Base-by-base conservation (phyloP, 2,797 vertebrate species). In the Lagodon rhomboides region DNA sequence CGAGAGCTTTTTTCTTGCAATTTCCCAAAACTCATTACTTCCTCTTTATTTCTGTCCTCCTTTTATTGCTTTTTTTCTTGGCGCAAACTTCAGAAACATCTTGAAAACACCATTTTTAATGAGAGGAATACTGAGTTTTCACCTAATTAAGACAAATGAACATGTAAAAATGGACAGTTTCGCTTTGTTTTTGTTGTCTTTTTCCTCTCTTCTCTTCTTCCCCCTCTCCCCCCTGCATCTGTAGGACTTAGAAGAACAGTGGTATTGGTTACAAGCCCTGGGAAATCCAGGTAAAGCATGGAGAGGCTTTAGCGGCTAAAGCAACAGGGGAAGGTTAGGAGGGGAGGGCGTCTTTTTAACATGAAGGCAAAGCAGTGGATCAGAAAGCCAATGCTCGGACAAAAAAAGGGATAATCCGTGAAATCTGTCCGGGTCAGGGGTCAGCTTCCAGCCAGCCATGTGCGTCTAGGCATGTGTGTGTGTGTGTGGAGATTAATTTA, bases 341-440 rank as follows among this genome's bases (percentile, higher is more conserved):
- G 30, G 56, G 44, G 72, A 46, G 77, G 34, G 56, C 5, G 44
- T 95, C 94, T 94, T 96, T 96, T 95, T 73, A 96, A 96, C 95
- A 94, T 92, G 90, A 93, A 96, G 95, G 94, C 95, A 96, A 96
- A 97, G 96, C 95, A 95, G 92, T 95, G 96, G 96, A 97, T 97
- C 96, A 96, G 84, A 79, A 90, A 84, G 84, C 65, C 94, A 94
- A 93, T 85, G 93, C 91, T 94, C 91, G 87, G 94, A 96, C 94
- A 97, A 93, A 91, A 91, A 97, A 97, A 95, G 91, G 96, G 94
- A 96, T 98, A 97, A 98, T 97, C 96, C 95, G 94, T 96, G 92
- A 96, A 97, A 98, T 97, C 96, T 97, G 94, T 92, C 92, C 93
- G 87, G 96, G 93, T 97, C 95, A 97, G 95, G 96, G 97, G 96